These are phyloP conservation scores for Sebastes itinus DNA, from an alignment of 2,797 vertebrate species.

Conservation along the genomic window DNA sequence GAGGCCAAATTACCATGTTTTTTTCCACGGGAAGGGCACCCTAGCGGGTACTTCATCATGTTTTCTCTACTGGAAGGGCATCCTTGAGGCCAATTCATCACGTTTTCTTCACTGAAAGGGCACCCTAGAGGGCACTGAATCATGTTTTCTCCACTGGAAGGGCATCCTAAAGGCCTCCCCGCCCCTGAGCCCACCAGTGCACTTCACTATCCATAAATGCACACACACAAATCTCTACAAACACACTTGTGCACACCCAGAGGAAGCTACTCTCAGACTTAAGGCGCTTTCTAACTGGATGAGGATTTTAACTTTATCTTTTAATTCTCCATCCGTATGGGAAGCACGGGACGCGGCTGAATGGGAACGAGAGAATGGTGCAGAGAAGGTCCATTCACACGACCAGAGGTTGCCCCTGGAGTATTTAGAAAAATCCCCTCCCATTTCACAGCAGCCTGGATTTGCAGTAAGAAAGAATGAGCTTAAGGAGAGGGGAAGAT, in stretches of 20 bases:
- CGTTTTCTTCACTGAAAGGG: too few relatives aligned
- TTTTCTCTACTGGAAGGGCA: too few relatives aligned
- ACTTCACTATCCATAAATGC: not conserved
- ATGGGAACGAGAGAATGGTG: constrained; percentile 23
- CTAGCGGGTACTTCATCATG: too few relatives aligned
- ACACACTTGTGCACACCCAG: constrained; percentile 18
- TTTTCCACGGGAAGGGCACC: too few relatives aligned
- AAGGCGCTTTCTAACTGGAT: constrained; percentile 33
- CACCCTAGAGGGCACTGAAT: too few relatives aligned
- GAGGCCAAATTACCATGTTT: too few relatives aligned
- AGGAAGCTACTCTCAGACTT: constrained; percentile 27
- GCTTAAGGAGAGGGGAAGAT: constrained; percentile 66
- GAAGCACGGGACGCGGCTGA: constrained; percentile 36
- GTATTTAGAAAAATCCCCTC: constrained; percentile 54
- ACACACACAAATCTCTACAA: not conserved
- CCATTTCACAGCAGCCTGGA: constrained; percentile 52
- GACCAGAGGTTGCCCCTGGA: constrained; percentile 44
- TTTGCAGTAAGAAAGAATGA: constrained; percentile 58
- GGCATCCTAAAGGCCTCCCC: too few relatives aligned
- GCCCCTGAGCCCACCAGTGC: not conserved
- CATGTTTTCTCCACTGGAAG: too few relatives aligned
- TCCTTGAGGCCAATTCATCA: fast-evolving
- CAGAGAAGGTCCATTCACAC: constrained; percentile 37
- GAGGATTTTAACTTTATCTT: constrained; percentile 63
- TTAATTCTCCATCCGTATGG: constrained; percentile 55